Evolutionary conservation across 1,140 invertebrate species (phyloP), one percentile per base, ranked within the genome.

Genomic region (Trichonephila clavata): DNA sequence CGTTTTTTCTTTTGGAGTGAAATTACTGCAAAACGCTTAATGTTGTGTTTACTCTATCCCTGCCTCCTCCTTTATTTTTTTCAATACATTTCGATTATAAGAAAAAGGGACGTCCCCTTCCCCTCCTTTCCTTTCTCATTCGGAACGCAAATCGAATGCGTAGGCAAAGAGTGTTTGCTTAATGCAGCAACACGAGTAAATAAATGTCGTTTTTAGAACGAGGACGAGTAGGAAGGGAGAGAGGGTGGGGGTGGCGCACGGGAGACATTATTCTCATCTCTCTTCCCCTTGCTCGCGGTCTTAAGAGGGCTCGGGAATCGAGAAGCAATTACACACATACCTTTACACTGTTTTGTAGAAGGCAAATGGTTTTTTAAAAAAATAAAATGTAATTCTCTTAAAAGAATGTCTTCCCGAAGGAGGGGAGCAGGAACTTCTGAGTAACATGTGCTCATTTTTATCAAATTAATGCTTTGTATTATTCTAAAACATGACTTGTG

Each of bases 31-130:
- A 86, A 71, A 43, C 39, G 7, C 10, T 50, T 89, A 71, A 89
- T 89, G 87, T 24, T 21, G 65, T 71, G 65, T 89, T 89, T 89
- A 87, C 39, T 60, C 24, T 20, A n/a, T 59, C 57, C n/a, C 39
- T 21, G 24, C 7, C n/a, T 7, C 20, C 20, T 39, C 27, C 39
- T 71, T 89, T 89, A n/a, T 59, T 65, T 71, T n/a, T 71, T 68
- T 71, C 87, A 63, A 89, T 89, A 77, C 87, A 71, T 77, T 68
- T 71, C 63, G 24, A 50, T 89, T 89, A 87, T 87, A 87, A 63
- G 86, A 87, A 87, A 65, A 87, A 39, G 61, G 59, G 61, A n/a
- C 59, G 16, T 8, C 7, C 27, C 24, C 27, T 32, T 61, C 16
- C 60, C 16, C 61, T 16, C 8, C 71, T 16, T 3, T 32, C 71